These are phyloP conservation scores for Uria aalge DNA, from an alignment of 2,113 vertebrate genomes.

Conservation along the genomic window DNA sequence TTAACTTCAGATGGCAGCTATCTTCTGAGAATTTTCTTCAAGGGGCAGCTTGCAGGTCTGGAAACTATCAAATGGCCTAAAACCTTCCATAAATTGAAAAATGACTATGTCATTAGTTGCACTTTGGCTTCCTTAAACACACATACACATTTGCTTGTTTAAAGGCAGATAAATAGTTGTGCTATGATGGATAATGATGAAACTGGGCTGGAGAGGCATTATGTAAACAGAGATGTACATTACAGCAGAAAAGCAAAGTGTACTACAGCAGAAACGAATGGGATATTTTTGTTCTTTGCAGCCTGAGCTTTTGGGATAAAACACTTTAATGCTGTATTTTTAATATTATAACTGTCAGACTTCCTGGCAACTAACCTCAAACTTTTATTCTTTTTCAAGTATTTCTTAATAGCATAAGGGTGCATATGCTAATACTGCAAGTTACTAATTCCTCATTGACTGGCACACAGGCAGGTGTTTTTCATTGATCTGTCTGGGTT, in stretches of 20 bases:
- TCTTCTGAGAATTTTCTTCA: not conserved
- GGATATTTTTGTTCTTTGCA: constrained; percentile 1
- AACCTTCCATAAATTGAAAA: constrained; percentile 32
- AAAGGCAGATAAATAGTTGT: constrained; percentile 16
- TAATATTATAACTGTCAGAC: constrained; percentile 4
- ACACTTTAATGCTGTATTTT: constrained; percentile 1
- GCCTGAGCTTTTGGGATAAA: not conserved
- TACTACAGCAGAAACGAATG: not conserved
- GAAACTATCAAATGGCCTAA: constrained; percentile 42
- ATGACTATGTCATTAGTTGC: not conserved
- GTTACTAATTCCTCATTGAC: not conserved
- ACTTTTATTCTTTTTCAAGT: constrained; percentile 28
- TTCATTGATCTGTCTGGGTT: constrained; percentile 9
- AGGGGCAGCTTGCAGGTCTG: not conserved
- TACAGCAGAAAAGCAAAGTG: not conserved
- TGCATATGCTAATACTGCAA: not conserved
- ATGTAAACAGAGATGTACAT: not conserved
- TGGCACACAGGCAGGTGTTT: constrained; percentile 15
- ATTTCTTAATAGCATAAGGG: constrained; percentile 43
- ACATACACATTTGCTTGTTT: constrained; percentile 7
- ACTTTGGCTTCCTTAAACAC: not conserved
- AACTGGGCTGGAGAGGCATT: not conserved
- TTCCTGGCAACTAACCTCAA: constrained; percentile 8
- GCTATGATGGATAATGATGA: not conserved
- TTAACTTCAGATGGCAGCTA: not conserved